Conservation (phyloP, 2,888 invertebrate species). For the Cordilura impudica region DNA sequence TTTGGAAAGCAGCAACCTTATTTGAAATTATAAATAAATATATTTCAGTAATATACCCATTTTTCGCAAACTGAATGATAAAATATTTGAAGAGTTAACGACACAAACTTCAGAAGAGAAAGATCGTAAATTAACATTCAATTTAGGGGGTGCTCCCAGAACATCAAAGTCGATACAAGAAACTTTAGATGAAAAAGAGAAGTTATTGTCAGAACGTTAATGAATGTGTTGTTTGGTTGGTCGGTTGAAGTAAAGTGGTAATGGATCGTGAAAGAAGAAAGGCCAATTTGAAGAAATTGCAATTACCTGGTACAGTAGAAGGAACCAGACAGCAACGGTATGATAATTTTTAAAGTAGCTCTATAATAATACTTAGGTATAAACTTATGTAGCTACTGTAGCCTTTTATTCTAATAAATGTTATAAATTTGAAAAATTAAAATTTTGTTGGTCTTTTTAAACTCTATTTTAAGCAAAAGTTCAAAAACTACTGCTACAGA, state of each 20-base stretch:
- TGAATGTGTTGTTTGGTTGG: too few relatives aligned
- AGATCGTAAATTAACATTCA: conserved; percentile 70
- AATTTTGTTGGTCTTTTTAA: conserved; percentile 9
- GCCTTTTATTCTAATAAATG: conserved; percentile 35
- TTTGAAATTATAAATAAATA: background rate
- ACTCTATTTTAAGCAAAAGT: conserved; percentile 65
- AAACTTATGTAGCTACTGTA: conserved; percentile 5
- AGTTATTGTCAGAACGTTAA: conserved; percentile 67
- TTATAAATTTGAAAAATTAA: conserved; percentile 12
- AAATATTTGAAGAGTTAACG: conserved; percentile 58
- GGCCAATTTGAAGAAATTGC: conserved; percentile 72
- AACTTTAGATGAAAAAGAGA: conserved; percentile 68
- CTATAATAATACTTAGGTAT: background rate
- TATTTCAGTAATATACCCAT: conserved; percentile 70
- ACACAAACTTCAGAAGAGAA: conserved; percentile 68
- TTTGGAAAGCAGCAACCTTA: background rate
- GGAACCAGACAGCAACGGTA: conserved; percentile 20
- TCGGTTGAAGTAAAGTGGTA: background rate
- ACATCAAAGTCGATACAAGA: conserved; percentile 67
- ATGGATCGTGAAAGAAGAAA: conserved; percentile 73
- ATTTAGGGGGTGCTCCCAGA: conserved; percentile 67
- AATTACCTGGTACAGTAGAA: conserved; percentile 64
- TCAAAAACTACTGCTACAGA: conserved; percentile 1
- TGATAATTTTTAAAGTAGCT: conserved; percentile 43
- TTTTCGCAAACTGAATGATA: conserved; percentile 68